Base-by-base conservation (phyloP, 1,140 invertebrate genomes). In the Macrotrachela quadricornifera region DNA sequence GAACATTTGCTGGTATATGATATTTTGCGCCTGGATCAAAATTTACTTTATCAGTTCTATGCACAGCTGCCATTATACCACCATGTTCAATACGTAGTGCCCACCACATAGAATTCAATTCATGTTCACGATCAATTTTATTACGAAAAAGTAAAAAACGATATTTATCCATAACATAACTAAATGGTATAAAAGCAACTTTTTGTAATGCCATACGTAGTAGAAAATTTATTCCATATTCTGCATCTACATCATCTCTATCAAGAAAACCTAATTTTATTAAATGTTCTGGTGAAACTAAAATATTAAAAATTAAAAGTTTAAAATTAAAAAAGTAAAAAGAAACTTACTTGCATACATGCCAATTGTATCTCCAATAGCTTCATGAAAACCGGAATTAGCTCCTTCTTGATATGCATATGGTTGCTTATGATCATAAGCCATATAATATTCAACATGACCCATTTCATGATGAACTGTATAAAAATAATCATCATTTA, bases 311-410 rank as follows among this genome's bases (percentile, higher is more conserved):
- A 30, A 30, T 30, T 8, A 4, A 4, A 2, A 30, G 21, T 30
- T 30, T 30, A 4, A 4, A 4, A 30, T 30, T 30, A 2, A 4
- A 4, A 30, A 30, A 4, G n/a, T 4, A 30, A 30, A 2, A 30
- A 4, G 8, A 30, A 30, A 30, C 21, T 30, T 30, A 30, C 21
- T 30, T 30, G 21, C 79, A 9, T 72, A 88, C 0, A 94, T 68
- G 0, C 83, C 80, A 9, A 94, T 76, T 0, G 86, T 82, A 70
- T 94, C 87, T 0, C 87, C 87, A 10, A 92, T 76, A 0, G 86
- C 86, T 55, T 51, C 49, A 39, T 50, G 54, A 16, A 47, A 54
- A 62, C 61, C 70, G 68, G 85, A 83, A 72, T 87, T 88, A 0
- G 85, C 85, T 36, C 83, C 83, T 41, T 77, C 75, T 55, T 81